These are phyloP conservation scores for Oscheius sp. DNA, from an alignment of 2,888 invertebrate genomes.

Conservation along the genomic window DNA sequence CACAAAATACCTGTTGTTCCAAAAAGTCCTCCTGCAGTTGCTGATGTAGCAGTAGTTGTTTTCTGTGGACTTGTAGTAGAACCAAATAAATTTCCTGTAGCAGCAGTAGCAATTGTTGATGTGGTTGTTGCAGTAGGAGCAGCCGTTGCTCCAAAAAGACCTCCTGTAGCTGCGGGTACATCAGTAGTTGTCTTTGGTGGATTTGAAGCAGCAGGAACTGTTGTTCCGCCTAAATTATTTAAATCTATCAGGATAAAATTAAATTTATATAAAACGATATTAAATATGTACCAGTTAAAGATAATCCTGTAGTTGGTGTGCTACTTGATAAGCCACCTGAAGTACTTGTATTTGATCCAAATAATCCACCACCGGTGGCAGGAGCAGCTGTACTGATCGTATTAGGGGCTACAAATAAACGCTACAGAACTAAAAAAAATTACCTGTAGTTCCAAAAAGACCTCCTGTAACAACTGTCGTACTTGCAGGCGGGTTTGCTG, in stretches of 20 bases:
- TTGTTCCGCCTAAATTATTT: no score
- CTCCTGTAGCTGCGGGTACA: background rate
- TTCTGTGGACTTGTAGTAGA: slow-evolving; percentile 28
- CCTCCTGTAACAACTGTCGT: slow-evolving; percentile 13
- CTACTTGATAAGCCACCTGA: no score
- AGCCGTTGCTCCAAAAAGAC: slow-evolving; percentile 21
- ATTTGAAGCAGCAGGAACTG: no score
- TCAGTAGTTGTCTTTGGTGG: background rate
- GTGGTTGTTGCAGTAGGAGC: slow-evolving; percentile 3
- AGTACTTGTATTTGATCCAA: background rate
- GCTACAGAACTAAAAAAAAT: no score
- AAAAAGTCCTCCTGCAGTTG: slow-evolving; percentile 35
- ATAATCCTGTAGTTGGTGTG: no score
- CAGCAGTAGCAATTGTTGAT: background rate
- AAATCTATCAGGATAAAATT: no score
- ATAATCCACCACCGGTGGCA: background rate
- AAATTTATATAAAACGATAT: no score
- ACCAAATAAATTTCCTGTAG: slow-evolving; percentile 34
- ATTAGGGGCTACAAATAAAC: no score
- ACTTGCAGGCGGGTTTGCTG: background rate
- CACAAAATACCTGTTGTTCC: slow-evolving; percentile 30
- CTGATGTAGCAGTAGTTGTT: slow-evolving; percentile 21
- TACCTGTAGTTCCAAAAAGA: background rate
- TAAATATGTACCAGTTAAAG: no score
- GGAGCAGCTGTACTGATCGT: no score